Conservation (phyloP, 2,888 invertebrate species). For the Lasius platythorax region DNA sequence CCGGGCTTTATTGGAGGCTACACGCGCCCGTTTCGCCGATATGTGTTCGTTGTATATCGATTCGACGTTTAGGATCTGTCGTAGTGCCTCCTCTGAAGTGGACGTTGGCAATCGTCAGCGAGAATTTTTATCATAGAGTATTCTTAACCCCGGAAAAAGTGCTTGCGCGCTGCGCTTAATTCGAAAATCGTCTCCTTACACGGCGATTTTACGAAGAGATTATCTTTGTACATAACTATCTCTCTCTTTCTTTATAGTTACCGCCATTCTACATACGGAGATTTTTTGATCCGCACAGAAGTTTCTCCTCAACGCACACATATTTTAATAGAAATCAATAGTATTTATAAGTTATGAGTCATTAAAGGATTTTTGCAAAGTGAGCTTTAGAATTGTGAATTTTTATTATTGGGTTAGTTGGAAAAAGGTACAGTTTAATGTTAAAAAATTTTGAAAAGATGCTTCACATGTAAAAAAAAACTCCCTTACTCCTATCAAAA, state of each 20-base stretch:
- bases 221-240: neutral
- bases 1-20: slow-evolving; percentile 78
- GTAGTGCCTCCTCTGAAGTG: slow-evolving; percentile 39
- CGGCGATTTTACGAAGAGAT: neutral
- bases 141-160: slow-evolving; percentile 3
- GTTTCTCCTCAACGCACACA: neutral
- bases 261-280: neutral
- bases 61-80: slow-evolving; percentile 33
- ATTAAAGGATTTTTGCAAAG: neutral
- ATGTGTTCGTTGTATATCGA: slow-evolving; percentile 36
- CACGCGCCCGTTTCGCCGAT: slow-evolving; percentile 60
- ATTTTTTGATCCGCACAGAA: neutral
- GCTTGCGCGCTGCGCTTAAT: neutral
- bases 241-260: neutral
- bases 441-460: neutral
- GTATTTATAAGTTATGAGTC: neutral
- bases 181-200: neutral
- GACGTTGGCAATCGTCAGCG: slow-evolving; percentile 34
- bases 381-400: neutral
- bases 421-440: neutral
- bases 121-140: slow-evolving; percentile 44
- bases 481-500: neutral
- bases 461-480: neutral
- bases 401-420: neutral
- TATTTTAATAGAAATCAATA: neutral